These are phyloP conservation scores for Halictus ligatus DNA, from an alignment of 2,888 invertebrate genomes.

Conservation along the genomic window DNA sequence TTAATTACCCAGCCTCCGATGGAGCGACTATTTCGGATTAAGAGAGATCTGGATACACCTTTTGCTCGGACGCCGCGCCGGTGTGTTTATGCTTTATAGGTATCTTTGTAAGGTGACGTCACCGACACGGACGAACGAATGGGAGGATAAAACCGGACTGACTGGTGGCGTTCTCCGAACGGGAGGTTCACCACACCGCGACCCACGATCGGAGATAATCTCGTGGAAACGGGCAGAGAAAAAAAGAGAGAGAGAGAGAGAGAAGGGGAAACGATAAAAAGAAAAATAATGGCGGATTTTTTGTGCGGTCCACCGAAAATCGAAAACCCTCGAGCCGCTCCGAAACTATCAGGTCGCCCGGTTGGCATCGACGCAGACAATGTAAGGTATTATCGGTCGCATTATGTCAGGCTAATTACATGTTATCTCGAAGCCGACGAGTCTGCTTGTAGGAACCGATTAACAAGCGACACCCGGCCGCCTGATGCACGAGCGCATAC, in stretches of 20 bases:
- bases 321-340: neutral
- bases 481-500: neutral
- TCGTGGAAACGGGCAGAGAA: constrained; percentile 32
- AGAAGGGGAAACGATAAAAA: neutral
- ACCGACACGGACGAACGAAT: constrained; percentile 72
- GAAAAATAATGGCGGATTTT: constrained; percentile 26
- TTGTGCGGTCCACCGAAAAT: neutral
- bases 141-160: constrained; percentile 83
- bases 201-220: constrained; percentile 58
- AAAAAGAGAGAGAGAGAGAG: no score
- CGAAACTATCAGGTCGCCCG: constrained; percentile 14
- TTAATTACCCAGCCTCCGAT: constrained; percentile 4
- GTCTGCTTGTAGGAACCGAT: constrained; percentile 6
- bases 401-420: constrained; percentile 53
- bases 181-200: constrained; percentile 68
- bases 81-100: constrained; percentile 67
- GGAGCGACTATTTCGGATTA: neutral
- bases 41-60: constrained; percentile 31
- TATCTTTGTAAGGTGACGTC: constrained; percentile 75
- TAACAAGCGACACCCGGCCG: neutral
- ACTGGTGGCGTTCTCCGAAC: constrained; percentile 82
- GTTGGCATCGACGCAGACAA: constrained; percentile 26
- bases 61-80: constrained; percentile 35
- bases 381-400: constrained; percentile 39
- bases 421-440: constrained; percentile 38